phyloP scores from a whole-genome alignment of 2,797 vertebrate species.

The Pithecia hirsuta region DNA sequence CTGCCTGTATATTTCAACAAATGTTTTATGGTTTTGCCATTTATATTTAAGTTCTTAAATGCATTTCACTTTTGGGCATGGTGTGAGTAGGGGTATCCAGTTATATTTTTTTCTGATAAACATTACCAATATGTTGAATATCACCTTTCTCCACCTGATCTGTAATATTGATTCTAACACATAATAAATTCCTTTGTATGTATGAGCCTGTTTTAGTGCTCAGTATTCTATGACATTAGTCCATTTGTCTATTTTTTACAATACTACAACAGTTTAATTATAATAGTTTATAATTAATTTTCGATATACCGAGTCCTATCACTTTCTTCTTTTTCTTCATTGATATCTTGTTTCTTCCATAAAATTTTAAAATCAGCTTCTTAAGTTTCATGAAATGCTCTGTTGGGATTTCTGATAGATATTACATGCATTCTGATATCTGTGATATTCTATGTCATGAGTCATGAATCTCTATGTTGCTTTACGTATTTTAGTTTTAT shows the following conservation, averaged over 20 bases:
- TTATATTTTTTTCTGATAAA: background rate
- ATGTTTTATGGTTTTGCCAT: background rate
- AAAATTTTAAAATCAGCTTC: background rate
- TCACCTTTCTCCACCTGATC: background rate
- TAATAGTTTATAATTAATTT: background rate
- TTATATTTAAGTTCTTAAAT: background rate
- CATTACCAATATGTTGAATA: background rate
- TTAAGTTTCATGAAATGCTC: background rate
- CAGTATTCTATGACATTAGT: background rate
- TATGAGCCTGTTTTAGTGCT: background rate
- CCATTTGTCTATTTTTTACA: background rate
- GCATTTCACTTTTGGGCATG: background rate
- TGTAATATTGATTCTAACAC: background rate
- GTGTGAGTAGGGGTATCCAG: background rate
- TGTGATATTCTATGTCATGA: background rate
- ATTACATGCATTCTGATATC: background rate
- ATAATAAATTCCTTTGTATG: background rate
- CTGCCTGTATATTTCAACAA: background rate
- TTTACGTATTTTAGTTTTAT: background rate
- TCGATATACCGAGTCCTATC: background rate
- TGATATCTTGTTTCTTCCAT: background rate
- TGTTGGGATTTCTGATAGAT: background rate
- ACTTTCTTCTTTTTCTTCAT: background rate
- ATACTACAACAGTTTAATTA: background rate
- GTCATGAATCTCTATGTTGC: background rate